A percentile compares a stretch with the other conserved stretches of the same genome.
Conservation (phyloP, 2,888 invertebrate species). For the Xanthia togata region DNA sequence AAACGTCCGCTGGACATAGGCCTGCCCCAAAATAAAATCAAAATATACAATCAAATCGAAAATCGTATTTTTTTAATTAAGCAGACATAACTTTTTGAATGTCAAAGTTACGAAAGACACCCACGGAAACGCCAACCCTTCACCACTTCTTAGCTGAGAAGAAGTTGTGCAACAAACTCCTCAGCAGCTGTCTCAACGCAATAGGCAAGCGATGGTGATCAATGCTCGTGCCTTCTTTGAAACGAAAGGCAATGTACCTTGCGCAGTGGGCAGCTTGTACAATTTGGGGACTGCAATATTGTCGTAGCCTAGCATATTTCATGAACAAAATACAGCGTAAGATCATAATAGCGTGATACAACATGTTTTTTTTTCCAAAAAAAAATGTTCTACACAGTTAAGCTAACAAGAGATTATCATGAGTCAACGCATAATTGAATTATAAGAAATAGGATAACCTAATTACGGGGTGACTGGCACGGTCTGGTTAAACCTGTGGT, state of each 20-base stretch:
- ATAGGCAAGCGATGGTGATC: not conserved
- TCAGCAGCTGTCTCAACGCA: not conserved
- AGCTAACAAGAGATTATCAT: constrained; percentile 4
- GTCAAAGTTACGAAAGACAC: not conserved
- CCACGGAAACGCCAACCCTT: not conserved
- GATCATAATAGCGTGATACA: not conserved
- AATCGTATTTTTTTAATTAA: not conserved
- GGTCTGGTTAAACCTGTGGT: constrained; percentile 47
- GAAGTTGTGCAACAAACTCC: not conserved
- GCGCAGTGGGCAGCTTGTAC: not conserved
- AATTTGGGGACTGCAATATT: not conserved
- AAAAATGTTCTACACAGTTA: not conserved
- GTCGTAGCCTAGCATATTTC: not conserved
- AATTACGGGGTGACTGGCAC: constrained; percentile 46
- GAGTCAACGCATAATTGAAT: constrained; percentile 58
- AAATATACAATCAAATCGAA: no score
- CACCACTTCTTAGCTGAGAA: not conserved
- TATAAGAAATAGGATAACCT: constrained; percentile 59
- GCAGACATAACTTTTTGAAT: not conserved
- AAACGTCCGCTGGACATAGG: no score
- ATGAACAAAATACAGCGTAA: not conserved
- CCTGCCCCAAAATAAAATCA: no score
- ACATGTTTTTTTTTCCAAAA: not conserved
- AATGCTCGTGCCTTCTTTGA: not conserved
- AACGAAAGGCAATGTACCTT: not conserved